phyloP scores from a whole-genome alignment of 2,113 vertebrate species.

The Corythaixoides concolor region DNA sequence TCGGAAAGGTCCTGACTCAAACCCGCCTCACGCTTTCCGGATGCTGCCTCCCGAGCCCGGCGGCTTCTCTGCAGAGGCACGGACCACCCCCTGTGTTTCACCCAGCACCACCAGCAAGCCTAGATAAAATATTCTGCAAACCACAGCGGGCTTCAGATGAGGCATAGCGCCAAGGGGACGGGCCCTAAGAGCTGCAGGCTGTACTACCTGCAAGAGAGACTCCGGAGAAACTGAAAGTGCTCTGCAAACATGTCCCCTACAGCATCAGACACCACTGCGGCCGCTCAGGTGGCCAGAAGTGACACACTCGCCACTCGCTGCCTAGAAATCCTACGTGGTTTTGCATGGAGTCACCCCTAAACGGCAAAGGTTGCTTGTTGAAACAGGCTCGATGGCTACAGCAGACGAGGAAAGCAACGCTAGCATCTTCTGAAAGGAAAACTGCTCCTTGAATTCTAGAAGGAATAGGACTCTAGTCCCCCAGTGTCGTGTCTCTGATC shows the following conservation, averaged over 20 bases:
- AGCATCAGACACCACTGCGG: background rate
- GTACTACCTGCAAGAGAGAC: background rate
- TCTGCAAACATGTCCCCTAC: background rate
- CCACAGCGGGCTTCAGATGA: background rate
- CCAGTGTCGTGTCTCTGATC: background rate
- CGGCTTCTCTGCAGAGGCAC: background rate
- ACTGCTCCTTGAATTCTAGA: background rate
- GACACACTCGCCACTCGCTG: background rate
- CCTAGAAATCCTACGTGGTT: background rate
- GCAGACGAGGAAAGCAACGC: background rate
- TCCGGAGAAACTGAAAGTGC: background rate
- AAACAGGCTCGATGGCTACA: background rate
- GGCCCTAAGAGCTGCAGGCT: background rate
- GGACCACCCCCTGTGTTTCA: background rate
- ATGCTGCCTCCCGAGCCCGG: background rate
- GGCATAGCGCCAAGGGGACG: background rate
- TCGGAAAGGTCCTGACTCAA: background rate
- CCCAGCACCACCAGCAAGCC: background rate
- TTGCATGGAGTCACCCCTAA: background rate
- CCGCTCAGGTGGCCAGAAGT: rapidly evolving
- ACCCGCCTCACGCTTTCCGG: background rate
- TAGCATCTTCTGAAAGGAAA: background rate
- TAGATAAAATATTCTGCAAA: background rate
- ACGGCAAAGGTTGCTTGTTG: background rate
- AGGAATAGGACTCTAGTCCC: background rate